Evolutionary conservation across 2,113 vertebrate species (phyloP).

Genomic region (Psittacula cyanocephala): DNA sequence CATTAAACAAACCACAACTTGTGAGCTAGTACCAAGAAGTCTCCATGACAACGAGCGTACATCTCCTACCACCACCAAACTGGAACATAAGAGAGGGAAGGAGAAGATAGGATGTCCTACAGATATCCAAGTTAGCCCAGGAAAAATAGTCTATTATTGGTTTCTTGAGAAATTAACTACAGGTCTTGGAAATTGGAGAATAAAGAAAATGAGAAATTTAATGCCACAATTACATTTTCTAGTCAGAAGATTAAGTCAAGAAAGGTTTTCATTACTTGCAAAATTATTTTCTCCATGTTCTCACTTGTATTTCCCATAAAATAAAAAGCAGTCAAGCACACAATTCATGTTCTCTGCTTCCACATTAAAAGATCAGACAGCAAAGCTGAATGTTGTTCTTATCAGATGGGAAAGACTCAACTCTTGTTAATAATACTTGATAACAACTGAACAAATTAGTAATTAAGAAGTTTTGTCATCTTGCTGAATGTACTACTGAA

Average conservation of each 20-base stretch:
- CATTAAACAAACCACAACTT: neutral
- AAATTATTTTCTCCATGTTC: neutral
- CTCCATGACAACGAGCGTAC: neutral
- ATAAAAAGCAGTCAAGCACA: neutral
- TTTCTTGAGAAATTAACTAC: neutral
- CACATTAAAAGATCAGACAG: neutral
- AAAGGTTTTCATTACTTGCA: neutral
- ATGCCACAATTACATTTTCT: neutral
- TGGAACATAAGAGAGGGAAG: neutral
- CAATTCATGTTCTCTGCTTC: neutral
- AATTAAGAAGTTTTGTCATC: neutral
- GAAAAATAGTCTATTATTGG: neutral
- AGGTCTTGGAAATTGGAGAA: neutral
- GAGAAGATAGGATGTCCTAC: neutral
- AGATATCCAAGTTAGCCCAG: neutral
- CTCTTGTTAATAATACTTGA: neutral
- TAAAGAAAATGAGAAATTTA: neutral
- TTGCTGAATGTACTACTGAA: neutral
- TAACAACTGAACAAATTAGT: neutral
- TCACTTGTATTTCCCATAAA: neutral
- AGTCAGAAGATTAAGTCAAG: neutral
- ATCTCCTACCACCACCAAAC: neutral
- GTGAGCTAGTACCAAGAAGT: neutral
- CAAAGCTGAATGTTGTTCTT: neutral
- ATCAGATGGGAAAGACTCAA: neutral